phyloP scores from a whole-genome alignment of 1,140 invertebrate species.

The Drosophila teissieri region DNA sequence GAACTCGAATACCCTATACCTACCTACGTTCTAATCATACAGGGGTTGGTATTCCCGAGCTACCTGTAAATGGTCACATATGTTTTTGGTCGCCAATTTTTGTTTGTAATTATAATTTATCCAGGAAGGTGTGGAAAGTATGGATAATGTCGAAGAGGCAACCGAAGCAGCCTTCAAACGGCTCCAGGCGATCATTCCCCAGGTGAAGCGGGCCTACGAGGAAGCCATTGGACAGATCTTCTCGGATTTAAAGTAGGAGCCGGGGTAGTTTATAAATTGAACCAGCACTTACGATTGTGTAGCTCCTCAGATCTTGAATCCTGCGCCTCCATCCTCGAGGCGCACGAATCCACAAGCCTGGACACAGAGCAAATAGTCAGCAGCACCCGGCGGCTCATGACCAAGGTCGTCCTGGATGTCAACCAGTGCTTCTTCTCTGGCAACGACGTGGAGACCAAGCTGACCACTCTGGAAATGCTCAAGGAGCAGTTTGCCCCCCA shows the following conservation, averaged over 20 bases:
- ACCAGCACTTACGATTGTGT: neutral
- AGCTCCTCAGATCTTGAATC: constrained; percentile 49
- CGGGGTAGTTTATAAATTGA: too few relatives aligned
- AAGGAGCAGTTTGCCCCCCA: constrained; percentile 58
- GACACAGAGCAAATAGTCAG: constrained; percentile 40
- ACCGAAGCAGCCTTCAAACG: constrained; percentile 49
- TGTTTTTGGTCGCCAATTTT: constrained; percentile 6
- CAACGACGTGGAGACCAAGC: constrained; percentile 58
- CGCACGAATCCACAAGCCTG: constrained; percentile 42
- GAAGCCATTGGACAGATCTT: constrained; percentile 42
- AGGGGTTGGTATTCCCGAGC: neutral
- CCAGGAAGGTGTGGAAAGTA: neutral
- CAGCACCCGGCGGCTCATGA: constrained; percentile 32
- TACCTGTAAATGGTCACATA: constrained; percentile 3
- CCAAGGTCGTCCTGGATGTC: constrained; percentile 26
- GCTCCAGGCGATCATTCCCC: constrained; percentile 28
- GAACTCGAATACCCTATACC: neutral
- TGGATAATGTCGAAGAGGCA: constrained; percentile 3
- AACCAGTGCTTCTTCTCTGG: constrained; percentile 44
- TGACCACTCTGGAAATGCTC: constrained; percentile 58
- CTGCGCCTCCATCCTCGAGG: constrained; percentile 41
- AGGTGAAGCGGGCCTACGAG: constrained; percentile 45
- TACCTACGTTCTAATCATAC: neutral
- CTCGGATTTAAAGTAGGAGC: constrained; percentile 31
- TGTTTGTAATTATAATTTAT: neutral